Evolutionary conservation across 2,797 vertebrate species (phyloP), one percentile per base, ranked within the genome.

Genomic region (Parauchenoglanis punctatus): DNA sequence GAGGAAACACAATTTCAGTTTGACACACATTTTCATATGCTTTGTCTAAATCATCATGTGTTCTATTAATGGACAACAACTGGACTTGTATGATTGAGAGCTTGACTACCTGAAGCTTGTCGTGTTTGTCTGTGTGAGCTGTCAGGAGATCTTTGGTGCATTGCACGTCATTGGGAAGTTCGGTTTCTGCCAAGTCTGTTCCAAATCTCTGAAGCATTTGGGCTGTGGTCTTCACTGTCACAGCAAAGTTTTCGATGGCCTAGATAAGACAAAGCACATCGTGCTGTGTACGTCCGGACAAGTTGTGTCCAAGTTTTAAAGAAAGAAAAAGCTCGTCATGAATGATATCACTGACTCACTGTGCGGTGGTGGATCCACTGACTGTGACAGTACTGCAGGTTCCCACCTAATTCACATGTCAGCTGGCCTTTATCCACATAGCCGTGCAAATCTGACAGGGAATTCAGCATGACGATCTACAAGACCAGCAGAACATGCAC

Each of bases 201-300:
- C 97, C 98, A 89, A 99, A 99, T 86, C 88, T 96, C 94, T 98
- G 97, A 17, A 99, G 92, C 96, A 96, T 96, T 95, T 99, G 97
- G 4, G 97, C 97, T 85, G 96, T 98, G 87, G 94, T 97, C 95
- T 99, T 99, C 91, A 99, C 97, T 0, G 97, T 97, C 94, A 98
- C 93, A 25, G 98, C 98, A 93, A 99, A 99, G 92, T 97, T 99
- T 93, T 99, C 98, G 40, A 99, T 97, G 76, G 98, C 98, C 98
- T 99, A 73, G 81, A 90, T 90, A 80, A 83, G 75, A 76, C 91
- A 5, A 49, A 58, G 44, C 10, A 46, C 3, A 35, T 0, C 58
- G 0, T 15, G 23, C 23, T 63, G 8, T 25, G 6, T 44, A 81
- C 0, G 25, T 2, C 46, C 2, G 23, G 40, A 40, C 20, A 1